Conservation (phyloP, 2,113 vertebrate species). For the Chionis minor region DNA sequence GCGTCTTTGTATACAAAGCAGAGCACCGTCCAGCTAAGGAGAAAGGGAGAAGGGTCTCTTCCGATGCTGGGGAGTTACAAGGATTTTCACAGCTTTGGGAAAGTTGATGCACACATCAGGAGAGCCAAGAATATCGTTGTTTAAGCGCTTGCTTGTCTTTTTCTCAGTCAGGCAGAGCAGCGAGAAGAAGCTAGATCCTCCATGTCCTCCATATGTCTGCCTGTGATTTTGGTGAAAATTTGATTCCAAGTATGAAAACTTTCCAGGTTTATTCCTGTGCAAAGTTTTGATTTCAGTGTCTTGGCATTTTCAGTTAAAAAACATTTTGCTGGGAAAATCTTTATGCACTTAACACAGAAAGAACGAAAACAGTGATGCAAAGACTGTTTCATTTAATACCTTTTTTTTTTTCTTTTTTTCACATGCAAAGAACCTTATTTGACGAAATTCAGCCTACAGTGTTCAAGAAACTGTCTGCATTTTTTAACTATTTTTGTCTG, state of each 20-base stretch:
- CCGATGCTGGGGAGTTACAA: fast-evolving
- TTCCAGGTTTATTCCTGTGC: background rate
- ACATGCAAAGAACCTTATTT: background rate
- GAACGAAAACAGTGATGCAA: conserved; percentile 33
- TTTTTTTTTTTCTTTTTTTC: background rate
- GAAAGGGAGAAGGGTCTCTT: background rate
- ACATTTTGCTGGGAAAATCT: conserved; percentile 10
- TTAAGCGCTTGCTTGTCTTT: background rate
- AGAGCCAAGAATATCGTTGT: background rate
- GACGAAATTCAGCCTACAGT: conserved; percentile 8
- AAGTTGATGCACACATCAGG: background rate
- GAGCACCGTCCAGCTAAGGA: background rate
- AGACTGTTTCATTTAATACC: conserved; percentile 32
- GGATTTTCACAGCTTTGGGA: background rate
- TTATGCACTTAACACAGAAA: background rate
- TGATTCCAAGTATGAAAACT: conserved; percentile 21
- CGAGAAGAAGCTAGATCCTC: background rate
- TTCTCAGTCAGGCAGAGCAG: background rate
- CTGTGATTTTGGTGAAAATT: conserved; percentile 6
- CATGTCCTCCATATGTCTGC: background rate
- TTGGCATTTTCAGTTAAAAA: conserved; percentile 26
- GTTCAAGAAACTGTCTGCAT: conserved; percentile 53
- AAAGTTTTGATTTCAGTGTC: background rate
- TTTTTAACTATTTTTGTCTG: conserved; percentile 49
- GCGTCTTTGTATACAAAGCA: background rate